Conservation (phyloP, 1,140 invertebrate genomes). For the Brachionus manjavacas region DNA sequence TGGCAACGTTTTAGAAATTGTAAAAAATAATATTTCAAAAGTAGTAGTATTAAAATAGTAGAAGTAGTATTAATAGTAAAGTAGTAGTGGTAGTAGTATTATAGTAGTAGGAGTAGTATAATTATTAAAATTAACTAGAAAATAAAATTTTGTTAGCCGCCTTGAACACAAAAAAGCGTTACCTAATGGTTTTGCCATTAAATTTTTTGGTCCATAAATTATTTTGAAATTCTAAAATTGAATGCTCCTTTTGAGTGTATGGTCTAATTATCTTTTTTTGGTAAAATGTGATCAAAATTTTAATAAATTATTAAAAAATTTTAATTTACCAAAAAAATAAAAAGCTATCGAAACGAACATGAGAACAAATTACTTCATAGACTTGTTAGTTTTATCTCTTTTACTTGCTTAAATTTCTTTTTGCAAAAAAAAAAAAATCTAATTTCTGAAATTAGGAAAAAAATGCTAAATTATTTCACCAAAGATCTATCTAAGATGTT, state of each 20-base stretch:
- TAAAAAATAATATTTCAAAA: too few relatives aligned
- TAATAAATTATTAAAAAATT: background rate
- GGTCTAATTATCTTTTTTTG: background rate
- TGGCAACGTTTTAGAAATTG: too few relatives aligned
- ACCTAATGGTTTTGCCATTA: slow-evolving; percentile 36
- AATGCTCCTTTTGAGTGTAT: background rate
- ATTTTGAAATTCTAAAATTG: background rate
- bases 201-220: slow-evolving; percentile 6
- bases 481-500: background rate
- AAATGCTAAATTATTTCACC: background rate
- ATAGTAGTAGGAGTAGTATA: too few relatives aligned
- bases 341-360: slow-evolving; percentile 28
- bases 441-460: background rate
- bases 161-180: background rate
- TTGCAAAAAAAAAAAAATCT: background rate
- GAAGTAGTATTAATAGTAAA: too few relatives aligned
- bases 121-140: slow-evolving; percentile 34
- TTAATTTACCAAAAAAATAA: background rate
- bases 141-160: background rate
- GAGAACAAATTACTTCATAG: background rate
- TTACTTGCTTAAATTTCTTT: too few relatives aligned
- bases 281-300: background rate
- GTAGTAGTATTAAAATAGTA: too few relatives aligned
- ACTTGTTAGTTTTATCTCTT: background rate
- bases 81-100: too few relatives aligned